A percentile compares a stretch with the other conserved stretches of the same genome.
phyloP scores from a whole-genome alignment of 1,140 invertebrate species.

The Gerris buenoi region DNA sequence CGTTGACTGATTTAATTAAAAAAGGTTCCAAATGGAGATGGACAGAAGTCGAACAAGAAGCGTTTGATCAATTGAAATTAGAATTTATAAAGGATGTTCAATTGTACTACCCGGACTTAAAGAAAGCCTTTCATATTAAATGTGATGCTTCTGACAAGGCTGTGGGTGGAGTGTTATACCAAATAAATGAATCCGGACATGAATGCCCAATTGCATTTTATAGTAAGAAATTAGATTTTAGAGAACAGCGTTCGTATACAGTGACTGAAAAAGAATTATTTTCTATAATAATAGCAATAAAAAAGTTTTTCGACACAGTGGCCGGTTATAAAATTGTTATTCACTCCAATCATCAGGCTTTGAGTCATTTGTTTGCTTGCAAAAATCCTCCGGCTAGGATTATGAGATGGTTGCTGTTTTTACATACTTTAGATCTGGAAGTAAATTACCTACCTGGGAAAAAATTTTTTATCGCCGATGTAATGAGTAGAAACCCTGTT shows the following conservation, averaged over 20 bases:
- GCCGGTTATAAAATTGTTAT: not conserved
- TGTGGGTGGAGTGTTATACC: not conserved
- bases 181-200: not conserved
- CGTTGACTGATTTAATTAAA: not conserved
- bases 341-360: not conserved
- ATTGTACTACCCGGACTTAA: not conserved
- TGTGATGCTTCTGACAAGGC: not conserved
- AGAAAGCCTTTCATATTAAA: not conserved
- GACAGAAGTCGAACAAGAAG: not conserved
- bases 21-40: not conserved
- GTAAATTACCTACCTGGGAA: not conserved
- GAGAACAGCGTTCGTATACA: not conserved
- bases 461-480: not conserved
- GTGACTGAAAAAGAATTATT: conserved; percentile 1
- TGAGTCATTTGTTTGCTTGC: not conserved
- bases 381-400: not conserved
- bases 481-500: not conserved
- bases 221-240: not conserved
- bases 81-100: not conserved
- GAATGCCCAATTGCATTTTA: not conserved
- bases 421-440: not conserved
- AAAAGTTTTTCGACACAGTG: not conserved
- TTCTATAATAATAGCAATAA: not conserved
- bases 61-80: not conserved
- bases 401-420: not conserved